Percentiles rank a stretch among this genome's conserved stretches.
phyloP scores from a whole-genome alignment of 2,113 vertebrate genomes.

The Cinclus cinclus region DNA sequence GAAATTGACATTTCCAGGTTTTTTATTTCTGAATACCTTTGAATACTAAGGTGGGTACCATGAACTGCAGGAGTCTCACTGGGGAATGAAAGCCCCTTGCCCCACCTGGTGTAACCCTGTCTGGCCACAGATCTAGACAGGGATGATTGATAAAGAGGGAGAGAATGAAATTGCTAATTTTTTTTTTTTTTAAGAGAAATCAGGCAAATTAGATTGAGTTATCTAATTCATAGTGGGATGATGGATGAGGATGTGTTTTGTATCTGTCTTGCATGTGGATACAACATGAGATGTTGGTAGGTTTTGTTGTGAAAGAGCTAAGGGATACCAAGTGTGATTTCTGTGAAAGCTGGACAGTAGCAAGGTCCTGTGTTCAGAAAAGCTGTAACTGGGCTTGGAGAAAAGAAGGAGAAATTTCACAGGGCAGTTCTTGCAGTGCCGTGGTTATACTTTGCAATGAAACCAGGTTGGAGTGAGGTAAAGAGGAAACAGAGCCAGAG shows the following conservation, averaged over 20 bases:
- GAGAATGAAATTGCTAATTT: constrained; percentile 10
- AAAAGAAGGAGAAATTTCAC: background rate
- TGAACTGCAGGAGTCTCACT: background rate
- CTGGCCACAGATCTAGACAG: background rate
- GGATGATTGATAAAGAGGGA: constrained; percentile 29
- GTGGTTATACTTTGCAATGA: background rate
- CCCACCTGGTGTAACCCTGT: background rate
- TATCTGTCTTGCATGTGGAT: background rate
- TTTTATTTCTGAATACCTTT: background rate
- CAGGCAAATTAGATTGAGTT: constrained; percentile 24
- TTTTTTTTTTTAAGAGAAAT: constrained; percentile 27
- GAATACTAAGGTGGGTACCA: background rate
- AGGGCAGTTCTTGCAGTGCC: background rate
- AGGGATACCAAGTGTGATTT: background rate
- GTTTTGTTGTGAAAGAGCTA: background rate
- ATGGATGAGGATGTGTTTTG: constrained; percentile 20
- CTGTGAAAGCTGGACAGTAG: background rate
- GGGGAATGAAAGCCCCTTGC: background rate
- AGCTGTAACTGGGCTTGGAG: background rate
- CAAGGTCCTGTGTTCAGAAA: background rate
- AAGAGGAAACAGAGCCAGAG: background rate
- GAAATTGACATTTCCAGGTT: background rate
- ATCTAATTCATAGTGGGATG: constrained; percentile 41
- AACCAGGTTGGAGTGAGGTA: background rate
- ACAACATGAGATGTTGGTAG: background rate